Conservation (phyloP, 64 coral and sea anemone species). For the Acropora yongei region DNA sequence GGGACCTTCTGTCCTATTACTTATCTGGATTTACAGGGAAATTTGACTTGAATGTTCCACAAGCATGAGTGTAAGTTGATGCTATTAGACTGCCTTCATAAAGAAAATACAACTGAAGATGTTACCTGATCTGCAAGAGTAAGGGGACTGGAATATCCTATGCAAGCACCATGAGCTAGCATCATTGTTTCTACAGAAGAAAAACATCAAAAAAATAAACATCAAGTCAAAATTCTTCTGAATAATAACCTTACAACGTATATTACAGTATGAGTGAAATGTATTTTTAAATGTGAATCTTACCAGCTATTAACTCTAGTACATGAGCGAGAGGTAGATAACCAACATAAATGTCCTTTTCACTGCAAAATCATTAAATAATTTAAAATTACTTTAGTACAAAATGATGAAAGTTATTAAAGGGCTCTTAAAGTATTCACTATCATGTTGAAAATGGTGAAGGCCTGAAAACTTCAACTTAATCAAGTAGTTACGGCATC, state of each 20-base stretch:
- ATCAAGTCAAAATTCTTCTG: too few species aligned
- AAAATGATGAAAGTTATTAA: too few species aligned
- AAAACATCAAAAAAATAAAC: background rate
- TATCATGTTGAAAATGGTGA: too few species aligned
- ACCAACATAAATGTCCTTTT: slow-evolving; percentile 95
- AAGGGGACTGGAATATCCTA: slow-evolving; percentile 91
- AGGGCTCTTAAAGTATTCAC: too few species aligned
- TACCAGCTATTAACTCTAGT: slow-evolving; percentile 75
- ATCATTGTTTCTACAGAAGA: slow-evolving; percentile 69
- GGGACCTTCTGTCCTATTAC: too few species aligned
- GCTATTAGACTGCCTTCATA: background rate
- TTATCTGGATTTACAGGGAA: too few species aligned
- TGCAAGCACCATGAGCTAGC: slow-evolving; percentile 81
- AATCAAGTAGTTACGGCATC: background rate
- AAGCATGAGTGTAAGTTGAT: too few species aligned
- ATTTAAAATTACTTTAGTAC: background rate
- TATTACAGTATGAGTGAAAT: too few species aligned
- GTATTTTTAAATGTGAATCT: background rate
- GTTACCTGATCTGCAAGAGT: slow-evolving; percentile 84
- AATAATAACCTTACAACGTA: too few species aligned
- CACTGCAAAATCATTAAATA: slow-evolving; percentile 31
- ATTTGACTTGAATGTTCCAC: too few species aligned
- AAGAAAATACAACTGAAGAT: background rate
- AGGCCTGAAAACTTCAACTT: too few species aligned
- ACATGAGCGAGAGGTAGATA: slow-evolving; percentile 97